These are phyloP conservation scores for Nemapogon koenigi DNA, from an alignment of 2,888 invertebrate genomes.

Conservation along the genomic window DNA sequence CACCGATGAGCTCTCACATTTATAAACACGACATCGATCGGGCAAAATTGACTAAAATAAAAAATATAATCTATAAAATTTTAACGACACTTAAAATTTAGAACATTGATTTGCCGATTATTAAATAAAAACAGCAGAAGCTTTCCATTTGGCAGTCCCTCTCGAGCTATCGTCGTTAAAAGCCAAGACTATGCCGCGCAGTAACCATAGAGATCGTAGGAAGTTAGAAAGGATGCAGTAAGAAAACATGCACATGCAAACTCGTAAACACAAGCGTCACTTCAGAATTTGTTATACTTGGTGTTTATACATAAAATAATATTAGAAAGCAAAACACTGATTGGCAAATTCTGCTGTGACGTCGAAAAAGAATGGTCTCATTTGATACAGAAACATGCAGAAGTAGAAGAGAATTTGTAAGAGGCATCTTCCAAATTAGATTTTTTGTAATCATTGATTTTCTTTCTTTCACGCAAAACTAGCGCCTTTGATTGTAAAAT, in stretches of 20 bases:
- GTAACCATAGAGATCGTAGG: conserved; percentile 67
- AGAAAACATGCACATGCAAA: conserved; percentile 58
- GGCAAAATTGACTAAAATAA: conserved; percentile 27
- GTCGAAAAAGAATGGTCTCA: conserved; percentile 8
- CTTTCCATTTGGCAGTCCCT: conserved; percentile 38
- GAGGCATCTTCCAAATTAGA: no score
- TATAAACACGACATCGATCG: conserved; percentile 47
- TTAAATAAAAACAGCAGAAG: conserved; percentile 36
- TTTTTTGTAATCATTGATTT: no score
- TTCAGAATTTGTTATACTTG: conserved; percentile 29
- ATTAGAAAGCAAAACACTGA: conserved; percentile 29
- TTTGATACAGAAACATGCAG: conserved; percentile 3
- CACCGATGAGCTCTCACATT: conserved; percentile 7
- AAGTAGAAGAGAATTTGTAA: background rate
- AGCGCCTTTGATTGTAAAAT: no score
- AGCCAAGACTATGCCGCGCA: conserved; percentile 64
- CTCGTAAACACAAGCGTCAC: conserved; percentile 19
- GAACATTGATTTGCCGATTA: conserved; percentile 27
- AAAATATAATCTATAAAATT: conserved; percentile 17
- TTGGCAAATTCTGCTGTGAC: conserved; percentile 15
- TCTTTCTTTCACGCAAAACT: no score
- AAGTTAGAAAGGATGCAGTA: conserved; percentile 48
- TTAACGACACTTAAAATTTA: conserved; percentile 16
- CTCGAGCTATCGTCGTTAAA: conserved; percentile 44
- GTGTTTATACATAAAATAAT: conserved; percentile 11